Base-by-base conservation (phyloP, 2,888 invertebrate genomes). In the Tetramorium bicarinatum region DNA sequence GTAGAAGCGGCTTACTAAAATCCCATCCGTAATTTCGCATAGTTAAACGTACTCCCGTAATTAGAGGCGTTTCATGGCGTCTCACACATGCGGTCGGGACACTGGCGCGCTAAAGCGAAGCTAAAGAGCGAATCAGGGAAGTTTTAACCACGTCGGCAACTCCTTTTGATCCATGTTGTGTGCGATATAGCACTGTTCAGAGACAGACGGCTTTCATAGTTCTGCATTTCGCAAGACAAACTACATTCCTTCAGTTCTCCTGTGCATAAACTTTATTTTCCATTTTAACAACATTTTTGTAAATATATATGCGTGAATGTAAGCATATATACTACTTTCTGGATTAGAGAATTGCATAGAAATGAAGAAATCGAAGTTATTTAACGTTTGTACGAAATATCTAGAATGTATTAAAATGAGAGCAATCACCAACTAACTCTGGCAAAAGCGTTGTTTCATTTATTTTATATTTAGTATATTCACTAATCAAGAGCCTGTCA, bases 11-110 rank as follows among this genome's bases (percentile, higher is more conserved):
- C 74, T 80, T 49, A 71, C 76, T 71, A 79, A 88, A 86, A 88
- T 85, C 81, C 87, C 72, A 85, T 76, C 74, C 71, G 59, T 80
- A 61, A 81, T 87, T 87, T 82, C 76, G 67, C 75, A 76, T 85
- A 87, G 88, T 89, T 89, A 89, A 89, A 81, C 64, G 81, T 85
- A 82, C 38, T 47, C 71, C 56, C 76, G 87, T 87, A 89, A 88
- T 89, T 89, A 87, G 82, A 87, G 83, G 80, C 85, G 82, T 88
- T 89, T 85, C 89, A 87, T 59, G 77, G 71, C 75, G 64, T 80
- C 67, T 82, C 87, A 64, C 61, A 74, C 72, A 69, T 87, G 79
- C 62, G 76, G 21, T 66, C 77, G 29, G 41, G 15, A 29, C 52
- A 52, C 49, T 44, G 66, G 69, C 71, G 77, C 56, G 25, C 49